Base-by-base conservation (phyloP, 2,113 vertebrate species). In the Apteryx owenii region DNA sequence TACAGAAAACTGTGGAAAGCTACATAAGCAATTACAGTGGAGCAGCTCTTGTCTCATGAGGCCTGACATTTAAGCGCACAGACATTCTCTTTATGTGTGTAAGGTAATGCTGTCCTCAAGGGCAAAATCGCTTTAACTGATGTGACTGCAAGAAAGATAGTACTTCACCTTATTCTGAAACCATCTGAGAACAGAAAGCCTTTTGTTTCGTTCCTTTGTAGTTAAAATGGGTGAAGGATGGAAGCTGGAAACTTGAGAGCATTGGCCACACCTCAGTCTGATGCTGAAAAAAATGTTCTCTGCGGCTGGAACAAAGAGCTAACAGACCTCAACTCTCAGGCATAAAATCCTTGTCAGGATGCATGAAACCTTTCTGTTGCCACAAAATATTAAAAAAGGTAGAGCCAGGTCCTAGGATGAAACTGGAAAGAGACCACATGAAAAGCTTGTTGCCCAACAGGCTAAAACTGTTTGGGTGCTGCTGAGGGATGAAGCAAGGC, bases 61-160 rank as follows among this genome's bases (percentile, higher is more conserved):
- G 42, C 33, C 29, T 93, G 93, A 86, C 83, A 90, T 91, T 93
- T 66, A 84, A 94, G 62, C 1, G 1, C 50, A 66, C 56, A 93
- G 88, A 90, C 38, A 0, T 75, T 86, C 72, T 95, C 72, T 91
- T 88, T 85, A 70, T 75, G 54, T 56, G 26, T 44, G 46, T 93
- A 80, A 95, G 76, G 72, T 77, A 94, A 94, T 81, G 72, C 85
- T 68, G 13, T 81, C 80, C 88, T 91, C 88, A 53, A 82, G 68
- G 66, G 88, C 71, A 89, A 89, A 91, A 88, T 73, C 81, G n/a
- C 68, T 81, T 56, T 36, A 81, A 91, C 54, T 78, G 50, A 88
- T 78, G 64, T 18, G 85, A 36, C 64, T 93, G 76, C 54, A 73
- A 88, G 85, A 92, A 93, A 88, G 76, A 71, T 0, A 89, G 83